Evolutionary conservation across 1,140 invertebrate species (phyloP), one percentile per base, ranked within the genome.

Genomic region (Drosophila pseudoananassae): DNA sequence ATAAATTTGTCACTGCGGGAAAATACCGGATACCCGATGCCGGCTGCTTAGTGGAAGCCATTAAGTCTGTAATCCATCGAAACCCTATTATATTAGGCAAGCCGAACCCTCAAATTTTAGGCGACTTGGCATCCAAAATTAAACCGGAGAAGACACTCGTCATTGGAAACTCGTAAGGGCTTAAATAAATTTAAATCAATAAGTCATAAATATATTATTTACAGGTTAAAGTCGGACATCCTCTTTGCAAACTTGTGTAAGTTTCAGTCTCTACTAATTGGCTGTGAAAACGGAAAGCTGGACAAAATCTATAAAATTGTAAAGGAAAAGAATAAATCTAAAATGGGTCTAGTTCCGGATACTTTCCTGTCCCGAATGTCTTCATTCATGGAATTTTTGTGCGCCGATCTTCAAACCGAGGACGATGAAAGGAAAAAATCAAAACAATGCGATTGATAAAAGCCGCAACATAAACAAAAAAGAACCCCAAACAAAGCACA

Each of bases 201-300:
- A 10, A 29, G 1, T 3, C 12, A n/a, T 47, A 36, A 12, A 31
- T 17, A 12, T 7, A 0, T 33, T 29, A 2, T 17, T 54, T 43
- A 1, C 4, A 88, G 83, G 0, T 36, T 88, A 0, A 47, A 50
- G 12, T 51, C 83, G 0, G 83, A 88, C n/a, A 78, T 88, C 0
- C 5, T 52, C 1, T 83, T 88, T 27, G 83, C 79, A 4, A 40
- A 54, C 25, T 60, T 74, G 6, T 83, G 64, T 43, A 72, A 72
- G 1, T 88, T 83, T 8, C 84, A 88, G 10, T 79, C 83, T 0
- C 25, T 88, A 10, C 31, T 88, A 2, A 76, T 88, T 15, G 83
- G 64, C n/a, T 45, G 66, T 1, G 78, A 80, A 3, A 58, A 64
- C 0, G 46, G 29, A 36, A 43, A 8, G 6, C 9, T 79, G 1